Percentiles rank a stretch among this genome's conserved stretches.
phyloP scores from a whole-genome alignment of 2,797 vertebrate species.

The Pseudochromis fuscus region DNA sequence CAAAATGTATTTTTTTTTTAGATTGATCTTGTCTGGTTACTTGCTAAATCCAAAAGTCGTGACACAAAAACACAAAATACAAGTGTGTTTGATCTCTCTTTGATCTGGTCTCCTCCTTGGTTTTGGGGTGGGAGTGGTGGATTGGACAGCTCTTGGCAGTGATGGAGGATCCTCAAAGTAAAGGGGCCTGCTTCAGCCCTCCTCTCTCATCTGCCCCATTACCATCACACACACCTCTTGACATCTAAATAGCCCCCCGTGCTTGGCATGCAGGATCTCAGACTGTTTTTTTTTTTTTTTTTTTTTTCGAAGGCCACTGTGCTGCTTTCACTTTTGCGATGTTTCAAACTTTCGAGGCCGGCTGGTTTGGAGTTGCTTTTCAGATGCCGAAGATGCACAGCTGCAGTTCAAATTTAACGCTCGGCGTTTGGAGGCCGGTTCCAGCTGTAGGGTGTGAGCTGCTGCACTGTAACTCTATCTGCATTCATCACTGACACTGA shows the following conservation, averaged over 20 bases:
- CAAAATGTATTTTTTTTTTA: neutral
- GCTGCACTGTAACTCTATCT: slow-evolving; percentile 53
- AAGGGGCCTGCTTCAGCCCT: slow-evolving; percentile 67
- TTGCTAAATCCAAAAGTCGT: slow-evolving; percentile 12
- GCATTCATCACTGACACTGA: slow-evolving; percentile 24
- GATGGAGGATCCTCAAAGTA: slow-evolving; percentile 75
- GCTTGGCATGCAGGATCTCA: slow-evolving; percentile 61
- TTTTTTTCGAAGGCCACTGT: slow-evolving; percentile 8
- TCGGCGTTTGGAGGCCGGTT: slow-evolving; percentile 23
- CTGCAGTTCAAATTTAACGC: slow-evolving; percentile 66
- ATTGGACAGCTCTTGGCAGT: slow-evolving; percentile 63
- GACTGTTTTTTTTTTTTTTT: slow-evolving; percentile 19
- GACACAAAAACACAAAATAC: slow-evolving; percentile 39
- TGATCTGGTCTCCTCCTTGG: slow-evolving; percentile 59
- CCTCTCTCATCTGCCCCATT: slow-evolving; percentile 80
- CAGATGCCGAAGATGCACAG: slow-evolving; percentile 51
- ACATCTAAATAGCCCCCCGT: slow-evolving; percentile 80
- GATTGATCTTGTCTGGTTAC: no score
- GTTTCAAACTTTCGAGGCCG: slow-evolving; percentile 14
- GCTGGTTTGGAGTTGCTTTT: slow-evolving; percentile 15
- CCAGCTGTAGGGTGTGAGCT: slow-evolving; percentile 39
- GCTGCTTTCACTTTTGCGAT: slow-evolving; percentile 64
- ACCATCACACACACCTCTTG: slow-evolving; percentile 81
- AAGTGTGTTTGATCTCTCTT: slow-evolving; percentile 58
- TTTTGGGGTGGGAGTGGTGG: slow-evolving; percentile 50